phyloP scores from a whole-genome alignment of 2,888 invertebrate genomes.

The Plebejus melissa region DNA sequence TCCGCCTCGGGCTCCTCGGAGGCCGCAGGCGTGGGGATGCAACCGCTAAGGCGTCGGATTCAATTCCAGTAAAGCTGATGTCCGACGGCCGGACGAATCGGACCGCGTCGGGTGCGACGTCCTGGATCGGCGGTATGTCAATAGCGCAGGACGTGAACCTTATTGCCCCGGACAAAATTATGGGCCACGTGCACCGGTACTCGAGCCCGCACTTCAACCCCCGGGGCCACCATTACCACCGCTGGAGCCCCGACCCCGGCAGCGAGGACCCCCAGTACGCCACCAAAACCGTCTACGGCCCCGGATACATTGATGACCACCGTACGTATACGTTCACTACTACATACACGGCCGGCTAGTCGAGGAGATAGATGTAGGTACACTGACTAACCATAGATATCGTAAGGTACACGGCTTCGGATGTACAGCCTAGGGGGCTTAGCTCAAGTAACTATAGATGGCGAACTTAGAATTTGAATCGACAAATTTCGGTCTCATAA shows the following conservation, averaged over 20 bases:
- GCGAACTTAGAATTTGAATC: neutral
- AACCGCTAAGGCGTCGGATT: conserved; percentile 75
- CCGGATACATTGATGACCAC: conserved; percentile 76
- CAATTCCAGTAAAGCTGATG: conserved; percentile 78
- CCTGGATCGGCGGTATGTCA: conserved; percentile 78
- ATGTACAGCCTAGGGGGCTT: conserved; percentile 46
- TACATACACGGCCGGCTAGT: conserved; percentile 43
- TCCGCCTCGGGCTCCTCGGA: conserved; percentile 67
- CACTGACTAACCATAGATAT: conserved; percentile 74
- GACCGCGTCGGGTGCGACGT: conserved; percentile 64
- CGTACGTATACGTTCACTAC: conserved; percentile 70
- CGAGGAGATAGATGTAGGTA: conserved; percentile 48
- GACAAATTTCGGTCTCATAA: neutral
- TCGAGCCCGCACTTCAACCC: conserved; percentile 75
- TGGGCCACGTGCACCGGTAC: conserved; percentile 74
- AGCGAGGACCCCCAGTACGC: conserved; percentile 73
- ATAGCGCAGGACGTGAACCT: conserved; percentile 75
- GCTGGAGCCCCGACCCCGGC: conserved; percentile 75
- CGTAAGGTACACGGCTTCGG: conserved; percentile 68
- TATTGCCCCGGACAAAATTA: conserved; percentile 74
- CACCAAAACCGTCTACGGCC: conserved; percentile 78
- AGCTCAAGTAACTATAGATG: neutral
- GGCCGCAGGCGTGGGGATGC: conserved; percentile 63
- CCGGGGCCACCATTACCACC: conserved; percentile 71
- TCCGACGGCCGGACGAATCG: conserved; percentile 72